phyloP scores from a whole-genome alignment of 2,888 invertebrate genomes.

The Lithophane semibrunnea region DNA sequence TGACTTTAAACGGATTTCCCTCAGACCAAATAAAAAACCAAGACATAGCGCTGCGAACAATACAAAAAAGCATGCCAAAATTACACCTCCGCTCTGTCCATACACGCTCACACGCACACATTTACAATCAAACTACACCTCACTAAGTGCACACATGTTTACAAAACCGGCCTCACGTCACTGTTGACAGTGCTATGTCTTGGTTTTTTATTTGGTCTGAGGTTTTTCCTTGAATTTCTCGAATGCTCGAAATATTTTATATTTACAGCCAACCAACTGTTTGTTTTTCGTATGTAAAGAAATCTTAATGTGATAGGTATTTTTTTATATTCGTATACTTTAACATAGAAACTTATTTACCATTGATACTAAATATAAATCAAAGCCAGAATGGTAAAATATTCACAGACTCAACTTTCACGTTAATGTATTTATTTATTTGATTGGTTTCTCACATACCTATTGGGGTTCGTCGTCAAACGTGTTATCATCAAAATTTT shows the following conservation, averaged over 20 bases:
- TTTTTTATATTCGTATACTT: slow-evolving; percentile 6
- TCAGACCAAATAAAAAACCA: too few relatives aligned
- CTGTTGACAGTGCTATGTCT: too few relatives aligned
- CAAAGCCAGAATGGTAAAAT: slow-evolving; percentile 11
- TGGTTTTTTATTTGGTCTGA: too few relatives aligned
- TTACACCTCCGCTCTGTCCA: too few relatives aligned
- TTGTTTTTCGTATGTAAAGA: slow-evolving; percentile 9
- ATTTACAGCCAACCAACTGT: neutral
- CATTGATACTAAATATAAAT: slow-evolving; percentile 17
- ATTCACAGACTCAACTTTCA: slow-evolving; percentile 15
- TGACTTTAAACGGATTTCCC: neutral
- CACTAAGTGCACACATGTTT: too few relatives aligned
- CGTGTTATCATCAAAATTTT: neutral
- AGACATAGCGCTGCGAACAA: too few relatives aligned
- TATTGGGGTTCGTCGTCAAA: slow-evolving; percentile 1
- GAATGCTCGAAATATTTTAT: neutral
- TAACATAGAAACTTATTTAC: neutral
- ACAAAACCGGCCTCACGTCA: too few relatives aligned
- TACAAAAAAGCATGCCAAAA: too few relatives aligned
- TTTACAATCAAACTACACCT: too few relatives aligned
- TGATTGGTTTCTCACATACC: neutral
- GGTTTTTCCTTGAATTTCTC: neutral
- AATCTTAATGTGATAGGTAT: slow-evolving; percentile 7
- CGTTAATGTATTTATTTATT: neutral
- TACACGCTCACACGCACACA: too few relatives aligned